These are phyloP conservation scores for Litoditis marina DNA, from an alignment of 2,888 invertebrate species.

Conservation along the genomic window DNA sequence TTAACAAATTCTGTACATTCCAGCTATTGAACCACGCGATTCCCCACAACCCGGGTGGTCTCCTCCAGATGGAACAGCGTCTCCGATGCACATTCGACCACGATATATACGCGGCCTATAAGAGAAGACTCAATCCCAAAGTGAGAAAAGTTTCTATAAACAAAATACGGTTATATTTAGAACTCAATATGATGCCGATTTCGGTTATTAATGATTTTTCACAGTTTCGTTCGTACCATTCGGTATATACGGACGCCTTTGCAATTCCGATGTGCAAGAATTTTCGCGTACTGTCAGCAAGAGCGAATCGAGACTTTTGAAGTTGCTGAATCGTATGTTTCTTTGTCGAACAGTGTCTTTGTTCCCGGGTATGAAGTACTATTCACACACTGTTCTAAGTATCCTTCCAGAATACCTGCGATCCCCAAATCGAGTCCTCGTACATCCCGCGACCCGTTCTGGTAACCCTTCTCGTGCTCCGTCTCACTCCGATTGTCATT, in stretches of 20 bases:
- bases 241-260: too few species aligned
- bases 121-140: constrained; percentile 50
- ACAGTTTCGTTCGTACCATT: too few species aligned
- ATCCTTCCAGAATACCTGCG: constrained; percentile 59
- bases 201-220: too few species aligned
- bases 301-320: too few species aligned
- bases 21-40: constrained; percentile 56
- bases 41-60: constrained; percentile 57
- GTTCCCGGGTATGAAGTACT: too few species aligned
- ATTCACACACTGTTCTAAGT: neutral
- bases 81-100: constrained; percentile 58
- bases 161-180: neutral
- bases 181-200: too few species aligned
- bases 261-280: too few species aligned
- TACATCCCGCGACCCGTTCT: constrained; percentile 49
- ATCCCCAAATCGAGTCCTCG: constrained; percentile 49
- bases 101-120: constrained; percentile 51
- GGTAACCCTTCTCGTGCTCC: constrained; percentile 40
- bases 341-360: too few species aligned
- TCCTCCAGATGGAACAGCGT: constrained; percentile 52
- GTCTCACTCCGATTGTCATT: constrained; percentile 43
- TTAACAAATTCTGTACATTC: constrained; percentile 1
- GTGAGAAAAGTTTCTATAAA: constrained; percentile 23
- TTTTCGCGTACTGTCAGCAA: too few species aligned
- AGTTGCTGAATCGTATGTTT: too few species aligned